These are phyloP conservation scores for Papilio machaon DNA, from an alignment of 1,140 invertebrate genomes.

Conservation along the genomic window DNA sequence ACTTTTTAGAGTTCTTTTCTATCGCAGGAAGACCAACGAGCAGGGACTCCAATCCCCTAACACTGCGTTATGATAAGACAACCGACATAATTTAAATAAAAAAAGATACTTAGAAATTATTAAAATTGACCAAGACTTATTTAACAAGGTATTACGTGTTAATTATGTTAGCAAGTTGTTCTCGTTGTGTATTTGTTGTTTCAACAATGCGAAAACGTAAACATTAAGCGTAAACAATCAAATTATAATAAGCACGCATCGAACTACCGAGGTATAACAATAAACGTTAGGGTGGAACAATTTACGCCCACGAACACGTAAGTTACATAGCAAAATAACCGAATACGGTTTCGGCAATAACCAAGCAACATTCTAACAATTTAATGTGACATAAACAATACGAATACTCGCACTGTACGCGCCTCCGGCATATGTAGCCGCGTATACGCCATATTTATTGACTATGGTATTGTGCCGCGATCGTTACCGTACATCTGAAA, in stretches of 20 bases:
- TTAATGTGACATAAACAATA: slow-evolving; percentile 81
- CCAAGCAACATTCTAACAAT: slow-evolving; percentile 79
- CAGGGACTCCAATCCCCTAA: too few relatives aligned
- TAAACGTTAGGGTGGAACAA: slow-evolving; percentile 62
- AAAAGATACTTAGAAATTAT: too few relatives aligned
- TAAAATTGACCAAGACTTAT: neutral
- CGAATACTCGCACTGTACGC: slow-evolving; percentile 71
- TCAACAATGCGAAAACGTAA: slow-evolving; percentile 11
- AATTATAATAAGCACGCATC: slow-evolving; percentile 44
- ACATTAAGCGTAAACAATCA: slow-evolving; percentile 38
- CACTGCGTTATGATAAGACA: neutral
- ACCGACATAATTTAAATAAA: neutral
- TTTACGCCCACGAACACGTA: slow-evolving; percentile 71
- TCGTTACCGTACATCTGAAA: slow-evolving; percentile 77
- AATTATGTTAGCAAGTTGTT: slow-evolving; percentile 11
- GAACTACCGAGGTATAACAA: slow-evolving; percentile 49
- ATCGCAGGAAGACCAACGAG: neutral
- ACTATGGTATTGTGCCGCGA: slow-evolving; percentile 78
- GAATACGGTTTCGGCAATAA: slow-evolving; percentile 80
- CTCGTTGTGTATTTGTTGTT: slow-evolving; percentile 1
- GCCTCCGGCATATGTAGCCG: slow-evolving; percentile 70
- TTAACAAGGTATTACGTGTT: neutral
- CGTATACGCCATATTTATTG: slow-evolving; percentile 78
- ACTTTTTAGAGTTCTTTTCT: neutral
- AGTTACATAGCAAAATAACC: slow-evolving; percentile 71